These are phyloP conservation scores for Acleris cristana DNA, from an alignment of 2,888 invertebrate species.

Conservation along the genomic window DNA sequence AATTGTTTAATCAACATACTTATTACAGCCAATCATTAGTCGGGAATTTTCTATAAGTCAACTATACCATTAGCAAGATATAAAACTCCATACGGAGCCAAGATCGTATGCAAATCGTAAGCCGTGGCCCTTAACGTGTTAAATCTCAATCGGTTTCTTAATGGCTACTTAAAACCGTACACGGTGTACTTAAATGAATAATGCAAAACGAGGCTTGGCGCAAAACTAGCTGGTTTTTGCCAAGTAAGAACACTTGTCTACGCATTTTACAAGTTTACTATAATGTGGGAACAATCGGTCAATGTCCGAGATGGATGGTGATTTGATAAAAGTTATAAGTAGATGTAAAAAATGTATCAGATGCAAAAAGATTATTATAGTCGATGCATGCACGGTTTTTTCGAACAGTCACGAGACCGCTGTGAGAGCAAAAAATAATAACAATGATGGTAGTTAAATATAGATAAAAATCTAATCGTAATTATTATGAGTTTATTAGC, in stretches of 20 bases:
- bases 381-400: too few species aligned
- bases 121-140: background rate
- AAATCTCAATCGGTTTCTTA: background rate
- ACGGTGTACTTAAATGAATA: slow-evolving; percentile 5
- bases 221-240: background rate
- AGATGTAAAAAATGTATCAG: background rate
- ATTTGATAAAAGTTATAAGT: background rate
- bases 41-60: too few species aligned
- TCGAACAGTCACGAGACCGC: too few species aligned
- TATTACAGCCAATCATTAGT: too few species aligned
- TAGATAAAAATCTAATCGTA: too few species aligned
- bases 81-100: too few species aligned
- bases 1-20: too few species aligned
- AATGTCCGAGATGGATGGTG: background rate
- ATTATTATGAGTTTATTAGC: too few species aligned
- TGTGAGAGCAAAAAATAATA: too few species aligned
- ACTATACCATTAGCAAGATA: too few species aligned
- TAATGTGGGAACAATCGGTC: background rate
- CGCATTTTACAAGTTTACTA: background rate
- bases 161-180: slow-evolving; percentile 8
- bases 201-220: background rate
- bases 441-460: too few species aligned
- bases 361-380: background rate
- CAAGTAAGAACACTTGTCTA: background rate
- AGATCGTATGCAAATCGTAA: too few species aligned